Evolutionary conservation across 2,888 invertebrate genomes (phyloP), one percentile per base, ranked within the genome.

Genomic region (Coleophora flavipennella): DNA sequence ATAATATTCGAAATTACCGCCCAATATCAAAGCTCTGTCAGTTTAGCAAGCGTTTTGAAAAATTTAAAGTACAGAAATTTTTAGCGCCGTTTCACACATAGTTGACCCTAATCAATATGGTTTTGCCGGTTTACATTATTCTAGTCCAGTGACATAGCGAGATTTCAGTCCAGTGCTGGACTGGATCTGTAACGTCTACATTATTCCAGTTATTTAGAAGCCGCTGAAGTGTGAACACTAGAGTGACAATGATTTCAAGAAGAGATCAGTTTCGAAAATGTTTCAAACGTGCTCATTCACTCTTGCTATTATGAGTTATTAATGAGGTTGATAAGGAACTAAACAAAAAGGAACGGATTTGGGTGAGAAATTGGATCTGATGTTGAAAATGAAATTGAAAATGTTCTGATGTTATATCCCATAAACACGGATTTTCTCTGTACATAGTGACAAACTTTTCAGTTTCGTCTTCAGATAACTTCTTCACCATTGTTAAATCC

Each of bases 161-260:
- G 36, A 41, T 20, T 39, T 36, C 42, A 39, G 36, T 41, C 38
- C 41, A 41, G 41, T 41, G 35, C 39, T 39, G 35, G 39, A 39
- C 39, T 39, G 39, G 39, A 39, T 39, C 31, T 31, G 34, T 33
- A 12, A 32, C 38, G 45, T 28, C 44, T 44, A n/a, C n/a, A n/a
- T n/a, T n/a, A n/a, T n/a, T n/a, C n/a, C n/a, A n/a, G n/a, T n/a
- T n/a, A n/a, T n/a, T 48, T 45, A 45, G 42, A 48, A 42, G 48
- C 46, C 41, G 41, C 46, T 46, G 44, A 43, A 49, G 36, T 39
- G 41, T 46, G 41, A 48, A 45, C 44, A 46, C 45, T 44, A 40
- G 28, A 43, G 45, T 44, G 46, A 48, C 50, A 48, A 46, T 49
- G 42, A 45, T 44, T 45, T 49, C 42, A 43, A 46, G 38, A 43